Percentiles rank a stretch among this genome's conserved stretches.
These are phyloP conservation scores for Machaerirhynchus nigripectus DNA, from an alignment of 2,113 vertebrate species.

Conservation along the genomic window DNA sequence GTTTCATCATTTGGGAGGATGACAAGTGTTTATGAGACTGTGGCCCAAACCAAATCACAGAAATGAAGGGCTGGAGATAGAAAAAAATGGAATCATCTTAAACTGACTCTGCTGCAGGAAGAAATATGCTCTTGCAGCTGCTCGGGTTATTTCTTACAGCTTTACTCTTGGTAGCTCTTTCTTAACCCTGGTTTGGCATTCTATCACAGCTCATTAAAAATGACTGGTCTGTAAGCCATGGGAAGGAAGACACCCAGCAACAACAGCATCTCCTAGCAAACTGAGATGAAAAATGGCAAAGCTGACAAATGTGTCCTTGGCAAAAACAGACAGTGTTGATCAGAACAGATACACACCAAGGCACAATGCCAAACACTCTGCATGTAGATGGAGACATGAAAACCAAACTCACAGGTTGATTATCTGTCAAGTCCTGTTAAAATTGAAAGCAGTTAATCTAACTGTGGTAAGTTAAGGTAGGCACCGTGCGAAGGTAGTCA, in stretches of 20 bases:
- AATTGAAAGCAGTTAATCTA: not conserved
- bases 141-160: not conserved
- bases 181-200: not conserved
- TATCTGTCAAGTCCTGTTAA: constrained; percentile 9
- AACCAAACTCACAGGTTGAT: not conserved
- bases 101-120: not conserved
- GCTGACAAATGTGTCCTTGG: not conserved
- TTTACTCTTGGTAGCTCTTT: not conserved
- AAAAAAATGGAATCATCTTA: not conserved
- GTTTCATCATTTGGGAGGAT: not conserved
- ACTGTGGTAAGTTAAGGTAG: not conserved
- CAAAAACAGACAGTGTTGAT: constrained; percentile 10
- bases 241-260: not conserved
- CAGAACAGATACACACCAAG: not conserved
- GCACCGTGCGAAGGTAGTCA: not conserved
- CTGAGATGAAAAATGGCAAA: not conserved
- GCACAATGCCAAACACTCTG: not conserved
- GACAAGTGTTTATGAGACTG: not conserved
- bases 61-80: not conserved
- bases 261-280: not conserved
- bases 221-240: not conserved
- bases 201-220: constrained; percentile 10
- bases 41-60: not conserved
- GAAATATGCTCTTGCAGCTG: not conserved
- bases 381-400: not conserved